phyloP scores from a whole-genome alignment of 2,113 vertebrate genomes.

The Puffinus mauretanicus region DNA sequence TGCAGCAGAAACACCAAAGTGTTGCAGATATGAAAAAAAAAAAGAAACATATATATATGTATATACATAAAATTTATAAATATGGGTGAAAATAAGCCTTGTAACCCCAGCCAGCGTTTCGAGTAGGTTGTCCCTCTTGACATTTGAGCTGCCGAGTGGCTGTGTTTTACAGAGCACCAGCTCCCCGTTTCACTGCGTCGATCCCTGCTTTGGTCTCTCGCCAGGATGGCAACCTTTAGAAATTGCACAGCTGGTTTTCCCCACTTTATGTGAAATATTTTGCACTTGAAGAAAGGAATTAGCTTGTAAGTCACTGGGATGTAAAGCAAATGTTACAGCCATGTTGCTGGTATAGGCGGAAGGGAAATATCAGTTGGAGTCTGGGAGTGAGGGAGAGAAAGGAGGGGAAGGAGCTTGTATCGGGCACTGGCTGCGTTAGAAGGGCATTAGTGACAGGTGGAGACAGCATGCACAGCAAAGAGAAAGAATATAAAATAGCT shows the following conservation, averaged over 20 bases:
- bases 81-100: neutral
- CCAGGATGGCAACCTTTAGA: neutral
- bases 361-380: neutral
- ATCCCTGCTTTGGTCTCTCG: neutral
- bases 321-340: neutral
- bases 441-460: conserved; percentile 45
- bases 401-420: neutral
- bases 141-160: neutral
- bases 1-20: neutral
- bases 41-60: neutral
- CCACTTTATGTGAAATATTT: neutral
- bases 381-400: neutral
- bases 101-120: neutral
- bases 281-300: neutral
- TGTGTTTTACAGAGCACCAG: neutral
- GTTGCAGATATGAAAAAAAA: neutral
- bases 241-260: neutral
- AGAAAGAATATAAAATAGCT: conserved; percentile 61
- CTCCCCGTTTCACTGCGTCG: rapidly evolving
- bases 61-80: neutral
- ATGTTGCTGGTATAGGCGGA: neutral
- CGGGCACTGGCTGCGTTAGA: neutral
- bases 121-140: neutral
- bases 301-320: neutral
- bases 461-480: conserved; percentile 14